Evolutionary conservation across 2,888 invertebrate genomes (phyloP), one percentile per base, ranked within the genome.

Genomic region (Nymphalis c-album): DNA sequence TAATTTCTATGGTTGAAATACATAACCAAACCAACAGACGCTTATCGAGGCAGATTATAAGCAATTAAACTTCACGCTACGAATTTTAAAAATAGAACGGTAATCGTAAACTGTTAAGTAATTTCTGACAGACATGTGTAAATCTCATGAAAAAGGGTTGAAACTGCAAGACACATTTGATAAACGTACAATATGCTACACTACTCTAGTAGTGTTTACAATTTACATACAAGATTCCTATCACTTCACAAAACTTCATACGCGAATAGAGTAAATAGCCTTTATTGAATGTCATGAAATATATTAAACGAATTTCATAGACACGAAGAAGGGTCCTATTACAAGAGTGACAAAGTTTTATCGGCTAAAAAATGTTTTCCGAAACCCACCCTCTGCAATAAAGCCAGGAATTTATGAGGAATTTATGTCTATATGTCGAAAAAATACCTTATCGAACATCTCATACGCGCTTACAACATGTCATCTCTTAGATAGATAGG

Each of bases 301-400:
- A 72, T 73, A 63, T 61, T 61, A 69, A 61, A 46, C 63, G 65
- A 55, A 31, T 26, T n/a, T 31, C 31, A 31, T 31, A 55, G 55
- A 58, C 35, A 45, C 31, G 62, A 45, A n/a, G 62, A 45, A n/a
- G 59, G 60, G 64, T 64, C 45, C 63, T 46, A 63, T 71, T 72
- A 68, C 64, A 72, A 69, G 73, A 75, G 78, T 77, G 78, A 75
- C 80, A 79, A 85, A 83, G 79, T 82, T 84, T 83, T 84, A 83
- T 85, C 82, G 81, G 79, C 75, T 80, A 77, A 80, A 80, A 81
- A 82, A 81, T 82, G 78, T 79, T 82, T 78, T 78, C 76, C 75
- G 78, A 75, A 78, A 77, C 78, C 77, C 77, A 78, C 63, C 59
- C 60, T 57, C 18, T 4, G 79, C 80, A 81, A 81, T 85, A 86